A percentile compares a stretch with the other conserved stretches of the same genome.
Evolutionary conservation across 2,888 invertebrate species (phyloP).

Genomic region (Drosophila birchii): DNA sequence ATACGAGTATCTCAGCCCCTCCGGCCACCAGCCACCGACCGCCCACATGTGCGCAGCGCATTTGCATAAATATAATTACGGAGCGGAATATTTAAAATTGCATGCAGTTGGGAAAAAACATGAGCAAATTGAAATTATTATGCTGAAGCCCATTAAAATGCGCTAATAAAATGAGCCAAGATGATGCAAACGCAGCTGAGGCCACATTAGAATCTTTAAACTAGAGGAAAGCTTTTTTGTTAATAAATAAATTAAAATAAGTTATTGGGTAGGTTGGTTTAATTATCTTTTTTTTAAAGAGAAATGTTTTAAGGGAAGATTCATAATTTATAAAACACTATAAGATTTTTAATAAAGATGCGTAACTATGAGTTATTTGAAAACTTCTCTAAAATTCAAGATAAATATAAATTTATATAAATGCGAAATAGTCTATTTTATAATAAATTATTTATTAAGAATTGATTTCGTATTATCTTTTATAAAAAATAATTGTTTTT

Average conservation of each 20-base stretch:
- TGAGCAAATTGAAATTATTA: constrained; percentile 68
- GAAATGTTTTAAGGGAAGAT: no score
- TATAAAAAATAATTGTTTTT: not conserved
- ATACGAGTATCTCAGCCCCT: constrained; percentile 10
- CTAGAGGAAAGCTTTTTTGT: not conserved
- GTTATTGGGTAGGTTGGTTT: not conserved
- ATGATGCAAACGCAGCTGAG: not conserved
- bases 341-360: no score
- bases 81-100: constrained; percentile 71
- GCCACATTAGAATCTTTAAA: not conserved
- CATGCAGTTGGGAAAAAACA: constrained; percentile 60
- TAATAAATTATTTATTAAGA: not conserved
- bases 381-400: no score
- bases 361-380: no score
- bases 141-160: constrained; percentile 47
- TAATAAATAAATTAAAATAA: not conserved
- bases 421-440: no score
- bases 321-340: no score
- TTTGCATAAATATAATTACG: constrained; percentile 82
- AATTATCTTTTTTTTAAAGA: not conserved
- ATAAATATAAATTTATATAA: no score
- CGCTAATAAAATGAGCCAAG: constrained; percentile 34
- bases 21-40: constrained; percentile 37
- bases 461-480: no score
- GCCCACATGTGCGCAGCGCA: constrained; percentile 51